Evolutionary conservation across 2,797 vertebrate species (phyloP), one percentile per base, ranked within the genome.

Genomic region (Florisuga fusca): DNA sequence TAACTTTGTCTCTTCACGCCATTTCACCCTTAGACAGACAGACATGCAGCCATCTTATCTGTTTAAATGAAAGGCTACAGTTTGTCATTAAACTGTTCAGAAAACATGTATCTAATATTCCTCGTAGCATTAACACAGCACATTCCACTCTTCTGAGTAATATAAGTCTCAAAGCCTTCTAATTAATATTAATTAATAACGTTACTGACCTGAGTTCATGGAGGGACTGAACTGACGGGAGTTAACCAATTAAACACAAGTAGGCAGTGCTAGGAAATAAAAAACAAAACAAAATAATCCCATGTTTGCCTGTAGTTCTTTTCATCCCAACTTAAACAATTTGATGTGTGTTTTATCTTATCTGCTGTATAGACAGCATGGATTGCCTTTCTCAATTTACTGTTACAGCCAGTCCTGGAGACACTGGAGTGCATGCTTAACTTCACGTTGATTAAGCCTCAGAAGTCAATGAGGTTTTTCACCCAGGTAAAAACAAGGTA

Each of bases 111-210:
- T 27, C 72, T 71, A 33, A 15, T 23, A n/a, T 22, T 62, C 69
- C 61, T 23, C n/a, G 34, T 3, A 50, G 38, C 36, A 77, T 34
- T 17, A 74, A 59, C 45, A 64, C 26, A 85, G 26, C 34, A 87
- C 31, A 51, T 80, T 86, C 50, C 50, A 80, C 6, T 18, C n/a
- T 58, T 87, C 21, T 51, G 84, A 59, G 57, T 31, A 76, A 73
- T 59, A 87, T 34, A 71, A 59, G 38, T 82, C 50, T 84, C 51
- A 84, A 89, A 58, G 22, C 16, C 43, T 90, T 78, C 21, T 57
- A 61, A 76, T 14, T n/a, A n/a, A 67, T 77, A 76, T 50, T 85
- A 90, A 88, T 93, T 82, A 74, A 85, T 74, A 61, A 71, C 41
- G n/a, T 86, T 74, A 54, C 64, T 95, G 68, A 64, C 66, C 45